Evolutionary conservation across 1,140 invertebrate genomes (phyloP).

Genomic region (Nixonia krombeini): DNA sequence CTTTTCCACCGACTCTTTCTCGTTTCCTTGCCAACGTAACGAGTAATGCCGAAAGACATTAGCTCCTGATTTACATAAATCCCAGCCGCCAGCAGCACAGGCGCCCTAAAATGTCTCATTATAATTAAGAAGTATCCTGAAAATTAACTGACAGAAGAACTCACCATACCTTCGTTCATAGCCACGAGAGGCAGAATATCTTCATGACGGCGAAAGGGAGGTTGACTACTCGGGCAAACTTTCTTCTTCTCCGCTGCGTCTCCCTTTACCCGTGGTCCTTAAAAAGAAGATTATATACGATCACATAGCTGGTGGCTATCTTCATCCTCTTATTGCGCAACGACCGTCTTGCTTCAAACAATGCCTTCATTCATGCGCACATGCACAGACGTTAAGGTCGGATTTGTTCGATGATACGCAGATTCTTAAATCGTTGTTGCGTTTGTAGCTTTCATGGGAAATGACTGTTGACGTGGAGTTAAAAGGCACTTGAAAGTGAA

Average conservation of each 20-base stretch:
- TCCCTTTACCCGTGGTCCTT: no score
- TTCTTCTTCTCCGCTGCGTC: no score
- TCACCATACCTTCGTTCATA: constrained; percentile 36
- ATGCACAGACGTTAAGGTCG: constrained; percentile 18
- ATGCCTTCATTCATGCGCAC: constrained; percentile 36
- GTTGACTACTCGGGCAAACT: constrained; percentile 35
- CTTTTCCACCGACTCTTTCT: constrained; percentile 14
- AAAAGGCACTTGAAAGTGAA: background rate
- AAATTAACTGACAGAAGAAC: constrained; percentile 66
- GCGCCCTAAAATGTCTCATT: constrained; percentile 66
- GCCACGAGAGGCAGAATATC: constrained; percentile 35
- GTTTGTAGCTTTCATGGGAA: constrained; percentile 15
- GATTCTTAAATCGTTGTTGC: constrained; percentile 19
- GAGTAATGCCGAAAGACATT: constrained; percentile 70
- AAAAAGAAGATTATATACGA: no score
- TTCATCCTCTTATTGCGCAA: constrained; percentile 24
- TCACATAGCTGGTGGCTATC: no score
- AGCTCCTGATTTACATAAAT: constrained; percentile 69
- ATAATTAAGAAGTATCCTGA: constrained; percentile 70
- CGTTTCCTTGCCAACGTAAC: constrained; percentile 36
- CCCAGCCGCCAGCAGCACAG: constrained; percentile 42
- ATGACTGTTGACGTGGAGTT: constrained; percentile 3
- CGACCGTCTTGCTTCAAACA: constrained; percentile 33
- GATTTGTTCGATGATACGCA: constrained; percentile 26
- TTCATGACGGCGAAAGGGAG: constrained; percentile 37